Evolutionary conservation across 2,888 invertebrate genomes (phyloP).

Genomic region (Deilephila elpenor): DNA sequence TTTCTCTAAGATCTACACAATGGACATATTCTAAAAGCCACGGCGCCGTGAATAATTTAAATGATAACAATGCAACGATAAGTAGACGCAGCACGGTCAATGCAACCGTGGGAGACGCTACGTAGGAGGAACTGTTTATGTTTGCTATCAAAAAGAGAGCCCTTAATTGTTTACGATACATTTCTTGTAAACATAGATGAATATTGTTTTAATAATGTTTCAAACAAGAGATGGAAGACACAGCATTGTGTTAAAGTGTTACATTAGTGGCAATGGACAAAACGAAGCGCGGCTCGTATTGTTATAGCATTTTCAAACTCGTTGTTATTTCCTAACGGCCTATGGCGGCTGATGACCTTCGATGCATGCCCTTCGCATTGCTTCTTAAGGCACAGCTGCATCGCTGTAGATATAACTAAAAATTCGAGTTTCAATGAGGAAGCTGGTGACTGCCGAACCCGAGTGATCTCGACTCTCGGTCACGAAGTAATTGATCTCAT

Average conservation of each 20-base stretch:
- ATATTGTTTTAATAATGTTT: background rate
- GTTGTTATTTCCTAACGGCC: background rate
- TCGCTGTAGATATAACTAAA: background rate
- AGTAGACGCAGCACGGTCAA: background rate
- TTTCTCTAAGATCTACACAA: slow-evolving; percentile 20
- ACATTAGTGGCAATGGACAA: too few species aligned
- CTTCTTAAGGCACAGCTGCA: background rate
- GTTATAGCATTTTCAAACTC: background rate
- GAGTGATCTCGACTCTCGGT: slow-evolving; percentile 36
- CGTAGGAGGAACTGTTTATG: background rate
- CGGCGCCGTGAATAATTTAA: slow-evolving; percentile 10
- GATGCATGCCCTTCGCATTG: background rate
- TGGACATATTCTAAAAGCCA: slow-evolving; percentile 11
- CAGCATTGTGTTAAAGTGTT: too few species aligned
- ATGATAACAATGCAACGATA: slow-evolving; percentile 8
- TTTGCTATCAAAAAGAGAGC: background rate
- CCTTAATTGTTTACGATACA: background rate
- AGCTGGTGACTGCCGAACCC: slow-evolving; percentile 10
- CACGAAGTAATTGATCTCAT: slow-evolving; percentile 65
- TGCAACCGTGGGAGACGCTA: background rate
- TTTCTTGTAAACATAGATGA: background rate
- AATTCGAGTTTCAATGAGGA: slow-evolving; percentile 13
- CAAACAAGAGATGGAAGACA: too few species aligned
- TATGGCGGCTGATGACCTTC: background rate
- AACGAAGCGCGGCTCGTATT: too few species aligned